Evolutionary conservation across 2,797 vertebrate genomes (phyloP), one percentile per base, ranked within the genome.

Genomic region (Chrysocyon brachyurus): DNA sequence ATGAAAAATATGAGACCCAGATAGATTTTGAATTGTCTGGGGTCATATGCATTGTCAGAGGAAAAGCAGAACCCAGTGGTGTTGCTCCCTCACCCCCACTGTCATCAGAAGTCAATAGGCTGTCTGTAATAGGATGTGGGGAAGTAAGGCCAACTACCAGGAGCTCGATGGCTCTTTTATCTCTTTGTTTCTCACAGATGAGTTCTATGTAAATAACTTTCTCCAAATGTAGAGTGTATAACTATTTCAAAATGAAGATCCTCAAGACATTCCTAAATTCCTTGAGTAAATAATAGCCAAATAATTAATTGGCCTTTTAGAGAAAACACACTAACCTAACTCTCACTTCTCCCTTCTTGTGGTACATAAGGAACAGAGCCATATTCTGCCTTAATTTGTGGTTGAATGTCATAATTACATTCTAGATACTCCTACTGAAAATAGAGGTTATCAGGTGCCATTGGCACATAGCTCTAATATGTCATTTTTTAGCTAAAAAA

Each of bases 181-280:
- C 16, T 85, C 54, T 77, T 89, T 54, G 9, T 75, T 2, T 24
- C 12, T 85, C 77, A 52, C 12, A 68, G 24, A 54, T 12, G 19
- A 77, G 26, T 46, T 54, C 8, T n/a, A 5, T 79, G 28, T 31
- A 91, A 14, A 28, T 36, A 57, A 92, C 19, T 90, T 86, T 63
- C 82, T 63, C 17, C 49, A 78, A 87, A 75, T 77, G 15, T 8
- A 59, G 21, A 70, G 4, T 54, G 36, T 16, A 56, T 90, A 93
- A 87, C 26, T 63, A 93, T 82, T 95, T 87, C 40, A 87, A 91
- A 64, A 88, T 72, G 21, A 93, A 86, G 6, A 79, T 57, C 19
- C 28, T 68, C 21, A 89, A 82, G 28, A 86, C 26, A 72, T 82
- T 40, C 54, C 52, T 86, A 73, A 93, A 61, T 61, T 66, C 26